A percentile compares a stretch with the other conserved stretches of the same genome.
phyloP scores from a whole-genome alignment of 1,140 invertebrate species.

The Matsumurasca onukii region DNA sequence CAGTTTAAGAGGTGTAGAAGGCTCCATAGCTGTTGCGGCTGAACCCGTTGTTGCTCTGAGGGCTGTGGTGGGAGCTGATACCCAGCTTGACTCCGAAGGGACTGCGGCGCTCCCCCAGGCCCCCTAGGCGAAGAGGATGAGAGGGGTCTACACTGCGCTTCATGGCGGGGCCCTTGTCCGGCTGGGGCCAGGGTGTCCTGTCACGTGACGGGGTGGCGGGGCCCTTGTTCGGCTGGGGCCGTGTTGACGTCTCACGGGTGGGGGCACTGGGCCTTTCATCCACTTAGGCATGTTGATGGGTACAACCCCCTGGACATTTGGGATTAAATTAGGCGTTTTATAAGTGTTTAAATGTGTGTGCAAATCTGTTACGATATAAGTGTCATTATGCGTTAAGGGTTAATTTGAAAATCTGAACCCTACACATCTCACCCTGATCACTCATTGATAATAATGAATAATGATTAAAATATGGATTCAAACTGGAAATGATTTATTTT shows the following conservation, averaged over 20 bases:
- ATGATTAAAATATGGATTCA: too few species aligned
- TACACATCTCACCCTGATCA: too few species aligned
- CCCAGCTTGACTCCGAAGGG: conserved; percentile 13
- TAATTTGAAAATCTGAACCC: too few species aligned
- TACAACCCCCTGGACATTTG: neutral
- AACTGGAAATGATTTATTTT: too few species aligned
- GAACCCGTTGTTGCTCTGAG: conserved; percentile 19
- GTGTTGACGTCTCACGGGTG: neutral
- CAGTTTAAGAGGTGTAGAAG: conserved; percentile 18
- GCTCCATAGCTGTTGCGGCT: conserved; percentile 20
- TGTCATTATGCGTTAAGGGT: too few species aligned
- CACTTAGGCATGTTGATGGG: neutral
- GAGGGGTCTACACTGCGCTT: neutral
- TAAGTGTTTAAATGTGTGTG: too few species aligned
- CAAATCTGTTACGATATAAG: too few species aligned
- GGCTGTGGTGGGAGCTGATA: conserved; percentile 9
- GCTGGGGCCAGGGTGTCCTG: neutral
- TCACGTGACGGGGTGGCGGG: too few species aligned
- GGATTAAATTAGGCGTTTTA: too few species aligned
- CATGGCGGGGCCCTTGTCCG: neutral
- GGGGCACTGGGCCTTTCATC: neutral
- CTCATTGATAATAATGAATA: too few species aligned
- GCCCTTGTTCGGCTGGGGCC: neutral
- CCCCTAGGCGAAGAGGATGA: conserved; percentile 9
- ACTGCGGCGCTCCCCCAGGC: neutral